phyloP scores from a whole-genome alignment of 1,140 invertebrate genomes.

The Neotoxoptera formosana region DNA sequence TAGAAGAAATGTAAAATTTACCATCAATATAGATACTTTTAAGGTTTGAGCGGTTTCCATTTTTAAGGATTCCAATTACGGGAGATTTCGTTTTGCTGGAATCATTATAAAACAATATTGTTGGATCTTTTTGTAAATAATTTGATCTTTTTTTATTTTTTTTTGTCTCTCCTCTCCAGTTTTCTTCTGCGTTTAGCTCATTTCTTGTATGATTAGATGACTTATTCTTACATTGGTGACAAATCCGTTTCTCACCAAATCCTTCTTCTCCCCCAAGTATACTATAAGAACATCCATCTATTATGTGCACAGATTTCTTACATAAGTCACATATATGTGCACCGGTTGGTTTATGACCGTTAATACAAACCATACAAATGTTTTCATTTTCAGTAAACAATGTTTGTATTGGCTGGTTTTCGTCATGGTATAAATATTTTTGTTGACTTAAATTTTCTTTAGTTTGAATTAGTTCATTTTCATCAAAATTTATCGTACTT shows the following conservation, averaged over 20 bases:
- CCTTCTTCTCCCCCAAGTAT: not conserved
- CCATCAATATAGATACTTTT: not conserved
- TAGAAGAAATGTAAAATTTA: too few relatives aligned
- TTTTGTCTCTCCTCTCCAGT: not conserved
- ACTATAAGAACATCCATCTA: not conserved
- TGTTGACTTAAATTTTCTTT: not conserved
- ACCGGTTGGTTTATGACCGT: conserved; percentile 3
- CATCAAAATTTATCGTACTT: too few relatives aligned
- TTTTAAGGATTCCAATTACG: conserved; percentile 14
- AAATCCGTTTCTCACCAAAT: conserved; percentile 16
- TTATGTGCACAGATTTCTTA: conserved; percentile 10
- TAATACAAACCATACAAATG: not conserved
- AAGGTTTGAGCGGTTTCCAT: not conserved
- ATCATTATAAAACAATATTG: conserved; percentile 36
- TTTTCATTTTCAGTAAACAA: not conserved
- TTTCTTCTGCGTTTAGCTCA: not conserved
- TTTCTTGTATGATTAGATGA: not conserved
- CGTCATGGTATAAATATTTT: not conserved
- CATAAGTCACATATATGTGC: not conserved
- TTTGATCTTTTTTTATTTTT: not conserved
- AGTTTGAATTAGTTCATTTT: too few relatives aligned
- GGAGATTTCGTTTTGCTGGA: conserved; percentile 7
- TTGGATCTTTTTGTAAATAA: conserved; percentile 37
- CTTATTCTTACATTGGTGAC: not conserved
- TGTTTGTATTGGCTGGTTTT: not conserved